Conservation (phyloP, 2,888 invertebrate species). For the Nemotelus nigrinus region DNA sequence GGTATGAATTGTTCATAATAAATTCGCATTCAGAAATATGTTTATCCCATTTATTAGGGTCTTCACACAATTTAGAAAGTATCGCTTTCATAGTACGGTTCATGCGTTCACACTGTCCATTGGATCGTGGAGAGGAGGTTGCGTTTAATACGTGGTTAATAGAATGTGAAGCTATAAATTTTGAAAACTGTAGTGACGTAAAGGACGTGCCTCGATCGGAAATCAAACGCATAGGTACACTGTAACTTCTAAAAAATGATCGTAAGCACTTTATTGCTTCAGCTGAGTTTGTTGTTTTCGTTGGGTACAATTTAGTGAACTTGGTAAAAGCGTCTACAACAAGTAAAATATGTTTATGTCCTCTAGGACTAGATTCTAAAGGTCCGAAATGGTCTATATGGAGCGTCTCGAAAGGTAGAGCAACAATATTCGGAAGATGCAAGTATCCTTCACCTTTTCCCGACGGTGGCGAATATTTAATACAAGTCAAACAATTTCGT, state of each 20-base stretch:
- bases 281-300: neutral
- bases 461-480: neutral
- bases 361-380: neutral
- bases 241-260: conserved; percentile 51
- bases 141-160: neutral
- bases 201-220: conserved; percentile 52
- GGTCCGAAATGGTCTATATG: conserved; percentile 25
- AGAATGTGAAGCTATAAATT: neutral
- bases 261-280: conserved; percentile 7
- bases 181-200: conserved; percentile 51
- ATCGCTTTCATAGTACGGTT: neutral
- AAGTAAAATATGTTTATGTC: conserved; percentile 25
- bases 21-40: neutral
- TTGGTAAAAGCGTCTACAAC: conserved; percentile 5
- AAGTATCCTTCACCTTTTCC: conserved; percentile 1
- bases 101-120: no score
- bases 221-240: conserved; percentile 49
- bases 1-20: neutral
- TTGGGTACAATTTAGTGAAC: conserved; percentile 1
- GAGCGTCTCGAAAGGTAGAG: conserved; percentile 9
- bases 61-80: neutral
- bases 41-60: neutral
- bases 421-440: neutral
- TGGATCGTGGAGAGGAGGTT: neutral
- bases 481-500: neutral